Base-by-base conservation (phyloP, 2,113 vertebrate species). In the Cephalopterus ornatus region DNA sequence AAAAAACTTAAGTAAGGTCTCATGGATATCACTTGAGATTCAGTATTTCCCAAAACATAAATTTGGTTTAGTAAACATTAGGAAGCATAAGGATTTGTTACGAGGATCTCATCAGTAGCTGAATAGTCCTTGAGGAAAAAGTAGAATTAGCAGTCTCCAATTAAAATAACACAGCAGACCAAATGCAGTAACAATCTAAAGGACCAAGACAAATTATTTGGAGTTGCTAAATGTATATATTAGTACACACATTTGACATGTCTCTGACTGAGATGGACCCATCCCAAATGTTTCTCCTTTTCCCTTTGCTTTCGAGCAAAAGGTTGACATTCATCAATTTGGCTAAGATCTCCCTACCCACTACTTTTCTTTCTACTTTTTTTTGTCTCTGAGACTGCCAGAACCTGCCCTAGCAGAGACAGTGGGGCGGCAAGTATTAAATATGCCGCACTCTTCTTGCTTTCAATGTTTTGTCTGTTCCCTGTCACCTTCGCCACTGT, bases 371-470 rank as follows among this genome's bases (percentile, higher is more conserved):
- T 35, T 70, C 15, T 1, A 8, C 33, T 26, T 58, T 67, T 50
- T 79, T 80, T 52, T 52, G 14, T 32, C 23, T 32, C 56, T 68
- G 33, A 72, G 14, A 22, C 12, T 39, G 28, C n/a, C n/a, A 56
- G 70, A 72, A 52, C 14, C 35, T 50, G 8, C 32, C 12, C 9
- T 11, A 44, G 30, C 22, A 66, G 17, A 66, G n/a, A 20, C 50
- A 16, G 16, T 32, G 14, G 13, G 7, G 5, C 3, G 66, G 28
- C 23, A 86, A 53, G 4, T 67, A 17, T 41, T 41, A 61, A 70
- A 18, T 6, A 5, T 21, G 15, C 7, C 24, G 49, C 2, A 0
- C 11, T 92, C n/a, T 66, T 8, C n/a, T 73, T 63, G 50, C 6
- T 62, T 11, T 47, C 2, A 2, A 16, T 41, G 12, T 59, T 81